Percentiles rank a stretch among this genome's conserved stretches.
These are phyloP conservation scores for Sebastes glaucus DNA, from an alignment of 2,797 vertebrate genomes.

Conservation along the genomic window DNA sequence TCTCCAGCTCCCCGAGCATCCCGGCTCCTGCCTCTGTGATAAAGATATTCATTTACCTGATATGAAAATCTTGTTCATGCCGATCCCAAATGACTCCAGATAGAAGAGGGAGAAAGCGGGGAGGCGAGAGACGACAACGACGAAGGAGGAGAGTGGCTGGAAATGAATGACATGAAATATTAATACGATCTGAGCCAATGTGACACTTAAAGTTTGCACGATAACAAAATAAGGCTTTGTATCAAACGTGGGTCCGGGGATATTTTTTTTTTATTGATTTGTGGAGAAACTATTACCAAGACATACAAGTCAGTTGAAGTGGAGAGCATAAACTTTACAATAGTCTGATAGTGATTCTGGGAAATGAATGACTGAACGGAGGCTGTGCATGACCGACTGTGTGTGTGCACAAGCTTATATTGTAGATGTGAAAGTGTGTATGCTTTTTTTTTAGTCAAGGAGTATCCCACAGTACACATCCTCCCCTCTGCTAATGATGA, in stretches of 20 bases:
- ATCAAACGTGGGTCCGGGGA: constrained; percentile 4
- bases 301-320: constrained; percentile 17
- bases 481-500: constrained; percentile 64
- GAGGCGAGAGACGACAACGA: constrained; percentile 27
- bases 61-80: constrained; percentile 79
- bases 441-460: background rate
- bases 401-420: background rate
- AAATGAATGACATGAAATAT: constrained; percentile 70
- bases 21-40: constrained; percentile 65
- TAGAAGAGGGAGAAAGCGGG: constrained; percentile 41
- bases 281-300: background rate
- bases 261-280: constrained; percentile 33
- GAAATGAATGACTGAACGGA: constrained; percentile 7
- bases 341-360: background rate
- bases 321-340: constrained; percentile 21
- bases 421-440: background rate
- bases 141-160: constrained; percentile 32
- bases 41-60: constrained; percentile 82
- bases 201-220: constrained; percentile 55
- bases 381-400: background rate
- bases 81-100: constrained; percentile 74
- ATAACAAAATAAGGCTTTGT: constrained; percentile 55
- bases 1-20: constrained; percentile 70
- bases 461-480: constrained; percentile 43
- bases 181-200: constrained; percentile 52